phyloP scores from a whole-genome alignment of 2,888 invertebrate species.

The Halocaridina rubra region DNA sequence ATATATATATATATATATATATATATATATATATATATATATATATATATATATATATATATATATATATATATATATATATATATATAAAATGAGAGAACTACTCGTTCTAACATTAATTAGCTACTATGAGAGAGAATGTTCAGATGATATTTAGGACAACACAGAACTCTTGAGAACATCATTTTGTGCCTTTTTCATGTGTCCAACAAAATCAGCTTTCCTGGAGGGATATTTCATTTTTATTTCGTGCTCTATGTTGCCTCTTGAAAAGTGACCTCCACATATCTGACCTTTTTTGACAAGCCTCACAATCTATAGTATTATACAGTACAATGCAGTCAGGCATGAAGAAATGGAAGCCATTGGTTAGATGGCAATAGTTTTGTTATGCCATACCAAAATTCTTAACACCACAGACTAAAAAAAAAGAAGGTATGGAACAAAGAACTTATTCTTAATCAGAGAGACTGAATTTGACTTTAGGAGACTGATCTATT shows the following conservation, averaged over 20 bases:
- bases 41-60: neutral
- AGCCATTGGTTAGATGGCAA: constrained; percentile 50
- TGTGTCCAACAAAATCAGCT: neutral
- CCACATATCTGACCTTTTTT: constrained; percentile 28
- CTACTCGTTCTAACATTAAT: neutral
- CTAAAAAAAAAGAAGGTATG: neutral
- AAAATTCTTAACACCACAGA: constrained; percentile 48
- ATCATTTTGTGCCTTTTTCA: neutral
- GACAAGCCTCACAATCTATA: constrained; percentile 48
- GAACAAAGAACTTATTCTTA: neutral
- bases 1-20: neutral
- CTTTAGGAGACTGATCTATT: no score
- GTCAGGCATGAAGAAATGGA: constrained; percentile 50
- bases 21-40: neutral
- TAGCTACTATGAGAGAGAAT: neutral
- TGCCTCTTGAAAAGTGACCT: neutral
- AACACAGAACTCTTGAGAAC: neutral
- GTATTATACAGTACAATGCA: no score
- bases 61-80: neutral
- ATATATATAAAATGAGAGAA: neutral
- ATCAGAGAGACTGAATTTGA: neutral
- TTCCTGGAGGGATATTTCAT: neutral
- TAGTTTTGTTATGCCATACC: constrained; percentile 42
- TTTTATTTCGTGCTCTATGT: no score
- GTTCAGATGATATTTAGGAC: neutral